phyloP scores from a whole-genome alignment of 64 coral and sea anemone species.

The Porites australiensis region DNA sequence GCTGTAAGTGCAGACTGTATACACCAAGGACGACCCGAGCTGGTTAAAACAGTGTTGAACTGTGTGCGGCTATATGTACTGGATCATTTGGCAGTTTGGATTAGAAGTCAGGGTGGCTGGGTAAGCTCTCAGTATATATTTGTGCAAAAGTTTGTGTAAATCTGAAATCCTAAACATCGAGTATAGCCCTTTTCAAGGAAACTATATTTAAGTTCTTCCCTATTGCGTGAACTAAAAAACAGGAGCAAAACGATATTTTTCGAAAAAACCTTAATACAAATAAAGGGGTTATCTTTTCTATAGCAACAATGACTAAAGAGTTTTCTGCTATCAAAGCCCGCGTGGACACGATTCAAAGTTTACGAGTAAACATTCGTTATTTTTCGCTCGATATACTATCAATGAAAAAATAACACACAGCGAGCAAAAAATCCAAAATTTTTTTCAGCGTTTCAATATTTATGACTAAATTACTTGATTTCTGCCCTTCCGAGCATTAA shows the following conservation, averaged over 20 bases:
- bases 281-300: background rate
- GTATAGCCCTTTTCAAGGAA: background rate
- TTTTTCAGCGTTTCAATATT: background rate
- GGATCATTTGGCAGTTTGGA: slow-evolving; percentile 95
- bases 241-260: background rate
- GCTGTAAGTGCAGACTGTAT: slow-evolving; percentile 88
- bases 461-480: background rate
- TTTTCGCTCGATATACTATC: background rate
- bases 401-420: slow-evolving; percentile 4
- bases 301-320: too few relatives aligned
- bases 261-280: background rate
- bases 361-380: too few relatives aligned
- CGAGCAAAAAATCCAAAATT: background rate
- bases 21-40: slow-evolving; percentile 76
- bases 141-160: background rate
- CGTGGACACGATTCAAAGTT: too few relatives aligned
- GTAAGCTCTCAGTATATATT: slow-evolving; percentile 38
- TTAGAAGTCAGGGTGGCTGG: slow-evolving; percentile 95
- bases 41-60: slow-evolving; percentile 87
- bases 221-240: background rate
- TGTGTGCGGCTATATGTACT: slow-evolving; percentile 79
- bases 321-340: too few relatives aligned
- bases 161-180: background rate
- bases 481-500: background rate
- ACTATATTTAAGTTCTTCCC: background rate